phyloP scores from a whole-genome alignment of 2,113 vertebrate species.

The Brienomyrus brachyistius region DNA sequence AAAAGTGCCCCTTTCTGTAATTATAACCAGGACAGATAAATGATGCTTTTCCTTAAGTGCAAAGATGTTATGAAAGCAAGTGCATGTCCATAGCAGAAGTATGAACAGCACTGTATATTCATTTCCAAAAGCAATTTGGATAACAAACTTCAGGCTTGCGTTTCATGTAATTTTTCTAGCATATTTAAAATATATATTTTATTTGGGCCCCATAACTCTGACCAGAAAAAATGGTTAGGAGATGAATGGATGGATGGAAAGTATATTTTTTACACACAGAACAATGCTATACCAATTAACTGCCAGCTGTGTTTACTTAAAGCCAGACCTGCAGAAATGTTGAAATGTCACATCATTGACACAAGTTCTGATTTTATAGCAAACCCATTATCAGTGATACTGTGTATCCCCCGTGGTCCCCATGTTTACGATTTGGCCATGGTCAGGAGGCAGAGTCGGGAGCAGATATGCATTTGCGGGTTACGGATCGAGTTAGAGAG shows the following conservation, averaged over 20 bases:
- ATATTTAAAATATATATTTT: background rate
- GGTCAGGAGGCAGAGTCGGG: background rate
- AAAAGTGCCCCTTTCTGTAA: no score
- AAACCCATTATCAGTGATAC: background rate
- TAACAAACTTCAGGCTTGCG: background rate
- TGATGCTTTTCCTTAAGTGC: background rate
- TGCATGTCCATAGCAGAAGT: background rate
- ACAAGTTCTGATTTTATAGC: background rate
- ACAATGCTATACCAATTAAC: background rate
- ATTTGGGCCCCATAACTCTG: background rate
- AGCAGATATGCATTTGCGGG: background rate
- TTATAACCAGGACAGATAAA: background rate
- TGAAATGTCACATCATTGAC: background rate
- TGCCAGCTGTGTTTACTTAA: background rate
- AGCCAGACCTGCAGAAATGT: background rate
- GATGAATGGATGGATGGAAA: background rate
- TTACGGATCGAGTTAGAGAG: slow-evolving; percentile 4
- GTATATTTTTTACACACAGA: background rate
- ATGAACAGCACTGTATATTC: background rate
- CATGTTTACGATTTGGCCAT: background rate
- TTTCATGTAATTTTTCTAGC: background rate
- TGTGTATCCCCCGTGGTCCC: background rate
- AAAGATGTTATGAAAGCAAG: background rate
- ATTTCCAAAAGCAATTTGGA: background rate
- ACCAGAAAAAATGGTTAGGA: background rate